Base-by-base conservation (phyloP, 1,140 invertebrate genomes). In the Penaeus chinensis region DNA sequence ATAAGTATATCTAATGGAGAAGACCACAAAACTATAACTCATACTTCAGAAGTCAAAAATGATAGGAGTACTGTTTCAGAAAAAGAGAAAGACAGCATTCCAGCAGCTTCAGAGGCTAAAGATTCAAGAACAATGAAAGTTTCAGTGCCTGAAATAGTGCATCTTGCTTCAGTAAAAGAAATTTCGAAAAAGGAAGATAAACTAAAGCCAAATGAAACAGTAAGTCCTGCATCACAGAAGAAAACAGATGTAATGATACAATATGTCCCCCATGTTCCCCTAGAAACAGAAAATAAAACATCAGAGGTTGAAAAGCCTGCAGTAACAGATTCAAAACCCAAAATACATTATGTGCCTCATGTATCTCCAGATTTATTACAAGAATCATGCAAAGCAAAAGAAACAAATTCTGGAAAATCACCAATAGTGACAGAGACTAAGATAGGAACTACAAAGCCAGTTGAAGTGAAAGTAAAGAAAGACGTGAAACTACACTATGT, bases 241-340 rank as follows among this genome's bases (percentile, higher is more conserved):
- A 42, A 65, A 10, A 69, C 22, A 47, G 62, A 60, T n/a, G 60
- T 20, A 37, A 79, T 60, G 60, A 76, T 85, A 37, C 74, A 85
- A 22, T 79, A 85, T 79, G 76, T 85, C 37, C 84, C 84, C 47
- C 69, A 76, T 84, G 83, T 74, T 37, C 71, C 83, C 60, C n/a
- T 83, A 22, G 37, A 27, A 37, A 32, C 61, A 63, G 61, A 65
- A 27, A 32, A n/a, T 32, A 37, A 62, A 62, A 20, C 60, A n/a
- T 24, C 18, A 22, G 60, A 27, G 8, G 62, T 2, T 61, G 61
- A 18, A 22, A 60, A 60, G 79, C n/a, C 60, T 27, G 62, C 20
- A 60, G 62, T 16, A 16, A 37, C 61, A 82, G 47, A 11, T 60
- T 62, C 61, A 61, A 81, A 81, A 32, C 47, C 63, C 32, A 74